Evolutionary conservation across 1,140 invertebrate genomes (phyloP), one percentile per base, ranked within the genome.

Genomic region (Drosophila baimaii): DNA sequence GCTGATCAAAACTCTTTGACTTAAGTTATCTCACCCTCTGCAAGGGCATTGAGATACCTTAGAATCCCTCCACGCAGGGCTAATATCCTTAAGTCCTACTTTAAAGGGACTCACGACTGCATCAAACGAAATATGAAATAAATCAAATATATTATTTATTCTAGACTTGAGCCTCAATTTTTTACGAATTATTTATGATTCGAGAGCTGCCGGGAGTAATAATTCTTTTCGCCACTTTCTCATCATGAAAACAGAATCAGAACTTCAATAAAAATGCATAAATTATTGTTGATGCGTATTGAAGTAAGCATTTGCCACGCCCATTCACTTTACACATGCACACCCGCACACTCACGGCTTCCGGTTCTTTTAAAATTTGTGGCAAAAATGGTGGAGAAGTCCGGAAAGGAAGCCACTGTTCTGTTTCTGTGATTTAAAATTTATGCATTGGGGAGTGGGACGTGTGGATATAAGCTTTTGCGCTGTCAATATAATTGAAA

Each of bases 221-320:
- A n/a, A n/a, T 41, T 37, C 8, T 55, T 21, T 35, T 33, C 13
- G 2, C 10, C 27, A 51, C 47, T 10, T 51, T 31, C 47, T 29
- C 46, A 68, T 37, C 37, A 15, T 37, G 29, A 55, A 37, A 69
- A 71, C 49, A 29, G 39, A 39, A 39, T 37, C 51, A 17, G 7
- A 58, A 57, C 41, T 58, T 71, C 68, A 70, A 70, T 70, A 71
- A 57, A 71, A 70, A 71, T 71, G 33, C 68, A 71, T 71, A 58
- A 71, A 71, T 71, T 71, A 71, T 70, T 71, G 68, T 69, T 49
- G 65, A 70, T 70, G 65, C 65, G 68, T 70, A 71, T 70, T 71
- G 64, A 71, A 71, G 70, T 71, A 70, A 47, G 65, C 64, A 71
- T 58, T 19, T 58, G 51, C 68, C 65, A 57, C 68, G 65, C 68